Evolutionary conservation across 2,113 vertebrate species (phyloP), one percentile per base, ranked within the genome.

Genomic region (Dicentrarchus labrax): DNA sequence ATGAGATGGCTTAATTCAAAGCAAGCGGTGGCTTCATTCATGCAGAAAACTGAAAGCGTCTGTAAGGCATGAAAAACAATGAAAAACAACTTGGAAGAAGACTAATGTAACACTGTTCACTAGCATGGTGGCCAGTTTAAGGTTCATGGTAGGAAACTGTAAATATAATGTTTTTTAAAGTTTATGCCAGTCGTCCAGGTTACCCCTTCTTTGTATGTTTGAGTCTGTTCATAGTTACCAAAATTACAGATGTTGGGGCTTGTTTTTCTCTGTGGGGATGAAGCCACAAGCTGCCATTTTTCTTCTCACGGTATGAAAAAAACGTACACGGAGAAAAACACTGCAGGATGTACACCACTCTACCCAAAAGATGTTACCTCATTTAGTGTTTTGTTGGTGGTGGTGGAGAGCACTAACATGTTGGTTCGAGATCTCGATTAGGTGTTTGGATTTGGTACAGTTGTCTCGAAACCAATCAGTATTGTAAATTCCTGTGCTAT

Each of bases 1-100:
- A 91, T 80, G 82, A 91, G 82, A 87, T 60, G 89, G 72, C 56
- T 88, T 89, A 78, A 88, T 90, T 84, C 69, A 82, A 87, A 91
- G 86, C 82, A 83, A 89, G 64, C 68, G 17, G 60, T 57, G 62
- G 65, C 83, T 82, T 74, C 79, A 70, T 68, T 85, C 78, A 81
- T 80, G 82, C 78, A 81, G 72, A 68, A 80, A 78, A 88, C 66
- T 17, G 4, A 83, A 67, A 39, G 53, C 6, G 43, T 65, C 83
- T 59, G 22, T 62, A 39, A 82, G 81, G 75, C 80, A 76, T 22
- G 30, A 64, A 68, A 69, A 80, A 71, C 71, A 76, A 73, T 72
- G 22, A 43, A 80, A 85, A 86, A 67, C 76, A 70, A 76, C 84
- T 83, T 83, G 78, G 80, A 86, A 73, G 22, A 16, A 61, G 84